phyloP scores from a whole-genome alignment of 2,113 vertebrate species.

The Notothenia rossii region DNA sequence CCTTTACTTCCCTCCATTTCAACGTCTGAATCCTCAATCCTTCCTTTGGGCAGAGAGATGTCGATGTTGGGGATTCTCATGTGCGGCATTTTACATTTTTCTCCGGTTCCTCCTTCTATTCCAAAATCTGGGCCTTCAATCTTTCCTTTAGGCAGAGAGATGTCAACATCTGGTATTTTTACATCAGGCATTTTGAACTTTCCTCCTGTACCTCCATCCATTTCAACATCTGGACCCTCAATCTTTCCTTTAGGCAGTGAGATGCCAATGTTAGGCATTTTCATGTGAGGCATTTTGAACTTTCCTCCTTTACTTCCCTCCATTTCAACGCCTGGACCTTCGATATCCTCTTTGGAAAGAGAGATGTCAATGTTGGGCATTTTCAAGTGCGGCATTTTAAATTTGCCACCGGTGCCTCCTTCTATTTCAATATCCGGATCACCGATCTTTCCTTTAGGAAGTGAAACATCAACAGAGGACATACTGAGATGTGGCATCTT shows the following conservation, averaged over 20 bases:
- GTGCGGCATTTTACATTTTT: conserved; percentile 59
- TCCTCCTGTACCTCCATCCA: no score
- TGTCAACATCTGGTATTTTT: no score
- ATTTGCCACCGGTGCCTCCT: neutral
- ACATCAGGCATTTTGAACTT: no score
- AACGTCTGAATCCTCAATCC: neutral
- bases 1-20: no score
- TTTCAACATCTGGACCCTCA: no score
- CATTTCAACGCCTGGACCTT: neutral
- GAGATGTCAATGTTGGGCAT: conserved; percentile 10
- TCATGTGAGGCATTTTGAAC: no score
- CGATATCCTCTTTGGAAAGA: neutral
- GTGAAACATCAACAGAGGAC: conserved; percentile 57
- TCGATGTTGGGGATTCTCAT: conserved; percentile 7
- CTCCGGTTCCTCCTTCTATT: neutral
- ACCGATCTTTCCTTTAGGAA: conserved; percentile 61
- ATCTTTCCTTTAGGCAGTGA: no score
- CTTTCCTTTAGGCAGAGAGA: neutral
- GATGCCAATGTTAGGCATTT: no score
- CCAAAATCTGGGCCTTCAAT: neutral
- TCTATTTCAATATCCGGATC: neutral
- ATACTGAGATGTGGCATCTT: conserved; percentile 26
- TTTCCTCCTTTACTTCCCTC: no score
- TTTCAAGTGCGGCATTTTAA: conserved; percentile 32
- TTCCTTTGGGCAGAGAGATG: conserved; percentile 57